phyloP scores from a whole-genome alignment of 1,140 invertebrate genomes.

The Microvelia longipes region DNA sequence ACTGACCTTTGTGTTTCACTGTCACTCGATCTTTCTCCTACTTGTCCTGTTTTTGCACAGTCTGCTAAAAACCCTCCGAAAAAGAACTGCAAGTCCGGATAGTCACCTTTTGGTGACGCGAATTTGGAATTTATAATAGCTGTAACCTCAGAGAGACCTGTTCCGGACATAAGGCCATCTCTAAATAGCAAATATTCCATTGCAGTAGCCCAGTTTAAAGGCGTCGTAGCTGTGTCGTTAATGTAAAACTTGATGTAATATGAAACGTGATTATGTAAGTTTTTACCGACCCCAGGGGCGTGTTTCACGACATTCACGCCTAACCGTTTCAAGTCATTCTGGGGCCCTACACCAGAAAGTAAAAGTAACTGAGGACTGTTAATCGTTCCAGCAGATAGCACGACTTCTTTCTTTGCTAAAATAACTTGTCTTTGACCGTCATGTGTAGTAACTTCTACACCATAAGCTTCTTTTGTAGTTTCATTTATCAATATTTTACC shows the following conservation, averaged over 20 bases:
- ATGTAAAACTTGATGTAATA: slow-evolving; percentile 60
- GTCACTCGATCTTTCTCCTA: slow-evolving; percentile 40
- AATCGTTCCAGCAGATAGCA: slow-evolving; percentile 50
- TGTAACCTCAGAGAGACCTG: slow-evolving; percentile 66
- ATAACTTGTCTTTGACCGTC: slow-evolving; percentile 39
- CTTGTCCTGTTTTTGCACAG: slow-evolving; percentile 68
- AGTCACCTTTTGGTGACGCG: slow-evolving; percentile 51
- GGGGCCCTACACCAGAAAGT: slow-evolving; percentile 65
- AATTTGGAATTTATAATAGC: slow-evolving; percentile 60
- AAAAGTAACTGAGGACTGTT: slow-evolving; percentile 70
- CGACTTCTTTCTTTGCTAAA: slow-evolving; percentile 46
- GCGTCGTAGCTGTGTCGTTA: slow-evolving; percentile 63
- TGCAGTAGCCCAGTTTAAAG: slow-evolving; percentile 71
- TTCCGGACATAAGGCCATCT: slow-evolving; percentile 70
- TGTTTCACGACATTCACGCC: slow-evolving; percentile 51
- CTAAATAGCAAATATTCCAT: slow-evolving; percentile 72
- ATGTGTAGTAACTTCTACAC: slow-evolving; percentile 44
- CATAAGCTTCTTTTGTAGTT: slow-evolving; percentile 46
- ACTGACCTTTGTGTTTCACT: slow-evolving; percentile 31
- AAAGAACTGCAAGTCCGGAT: slow-evolving; percentile 72
- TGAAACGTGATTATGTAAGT: slow-evolving; percentile 76
- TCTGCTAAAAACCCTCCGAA: slow-evolving; percentile 69
- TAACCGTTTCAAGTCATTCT: slow-evolving; percentile 44
- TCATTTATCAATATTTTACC: slow-evolving; percentile 54
- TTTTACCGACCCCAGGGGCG: slow-evolving; percentile 69